Evolutionary conservation across 2,888 invertebrate genomes (phyloP), one percentile per base, ranked within the genome.

Genomic region (Chloroclysta siterata): DNA sequence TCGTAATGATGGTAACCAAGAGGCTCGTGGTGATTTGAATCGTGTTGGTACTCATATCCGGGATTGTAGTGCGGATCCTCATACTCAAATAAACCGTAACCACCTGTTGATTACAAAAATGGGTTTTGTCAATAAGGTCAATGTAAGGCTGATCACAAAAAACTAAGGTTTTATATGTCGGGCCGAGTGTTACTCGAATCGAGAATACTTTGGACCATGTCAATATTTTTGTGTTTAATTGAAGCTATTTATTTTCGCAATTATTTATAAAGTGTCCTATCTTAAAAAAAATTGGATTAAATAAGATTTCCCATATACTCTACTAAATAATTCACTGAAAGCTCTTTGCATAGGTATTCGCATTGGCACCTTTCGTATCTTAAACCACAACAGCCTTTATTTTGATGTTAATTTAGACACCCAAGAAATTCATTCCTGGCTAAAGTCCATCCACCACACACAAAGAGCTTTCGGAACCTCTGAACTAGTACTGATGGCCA

Each of bases 1-100:
- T 72, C 70, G 52, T 76, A 74, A 47, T 73, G 71, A 39, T 74
- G 67, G 61, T 83, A 79, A 22, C 76, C 80, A 51, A 78, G 78
- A 8, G 75, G 72, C 36, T 80, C 75, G 54, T 79, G 70, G n/a
- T 80, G 81, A 42, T 74, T 74, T 14, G 11, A 13, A 11, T 79
- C 73, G 13, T 75, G 78, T 11, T 83, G 82, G 51, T 87, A 83
- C 13, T 85, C 89, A 54, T 85, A 82, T 0, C 80, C 87, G 33
- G 83, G 79, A 6, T 77, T 79, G 56, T 83, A 81, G 60, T 83
- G 83, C 22, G 85, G 82, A 11, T 89, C 90, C 36, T 92, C 92
- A 66, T 88, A 90, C 51, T 89, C 90, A 17, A 81, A 83, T 22
- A 82, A 42, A 13, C 80, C 75, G 50, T 89, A 89, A 4, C 85